phyloP scores from a whole-genome alignment of 2,113 vertebrate genomes.

The Coptodon bakossiorum region DNA sequence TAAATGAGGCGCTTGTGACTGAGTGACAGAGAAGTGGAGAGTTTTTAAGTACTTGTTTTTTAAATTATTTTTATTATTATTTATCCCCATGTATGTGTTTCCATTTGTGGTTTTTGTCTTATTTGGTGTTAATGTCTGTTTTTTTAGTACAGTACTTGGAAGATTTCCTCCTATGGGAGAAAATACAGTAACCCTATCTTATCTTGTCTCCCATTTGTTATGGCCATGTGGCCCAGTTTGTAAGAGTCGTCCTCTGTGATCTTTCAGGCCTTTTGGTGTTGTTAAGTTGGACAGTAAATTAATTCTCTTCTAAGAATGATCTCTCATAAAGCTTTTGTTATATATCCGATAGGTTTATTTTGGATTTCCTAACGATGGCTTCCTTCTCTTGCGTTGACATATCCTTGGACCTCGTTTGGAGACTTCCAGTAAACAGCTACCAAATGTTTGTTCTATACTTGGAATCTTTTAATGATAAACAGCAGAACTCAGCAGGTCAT shows the following conservation, averaged over 20 bases:
- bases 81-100: neutral
- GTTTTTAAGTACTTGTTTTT: neutral
- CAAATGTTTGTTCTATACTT: neutral
- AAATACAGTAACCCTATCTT: neutral
- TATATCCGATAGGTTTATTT: neutral
- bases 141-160: neutral
- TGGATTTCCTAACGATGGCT: neutral
- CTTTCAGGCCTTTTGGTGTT: neutral
- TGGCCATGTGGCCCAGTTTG: neutral
- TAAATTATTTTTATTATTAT: neutral
- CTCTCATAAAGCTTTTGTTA: neutral
- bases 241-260: neutral
- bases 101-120: rapidly evolving
- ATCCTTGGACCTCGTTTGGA: neutral
- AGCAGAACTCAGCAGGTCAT: neutral
- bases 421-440: neutral
- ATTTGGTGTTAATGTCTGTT: neutral
- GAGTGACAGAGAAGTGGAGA: neutral
- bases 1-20: neutral
- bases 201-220: neutral
- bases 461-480: neutral
- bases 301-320: neutral
- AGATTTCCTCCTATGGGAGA: neutral
- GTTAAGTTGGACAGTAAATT: neutral
- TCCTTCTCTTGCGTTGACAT: neutral